A percentile compares a stretch with the other conserved stretches of the same genome.
Conservation (phyloP, 2,113 vertebrate species). For the Myrmecophaga tridactyla region DNA sequence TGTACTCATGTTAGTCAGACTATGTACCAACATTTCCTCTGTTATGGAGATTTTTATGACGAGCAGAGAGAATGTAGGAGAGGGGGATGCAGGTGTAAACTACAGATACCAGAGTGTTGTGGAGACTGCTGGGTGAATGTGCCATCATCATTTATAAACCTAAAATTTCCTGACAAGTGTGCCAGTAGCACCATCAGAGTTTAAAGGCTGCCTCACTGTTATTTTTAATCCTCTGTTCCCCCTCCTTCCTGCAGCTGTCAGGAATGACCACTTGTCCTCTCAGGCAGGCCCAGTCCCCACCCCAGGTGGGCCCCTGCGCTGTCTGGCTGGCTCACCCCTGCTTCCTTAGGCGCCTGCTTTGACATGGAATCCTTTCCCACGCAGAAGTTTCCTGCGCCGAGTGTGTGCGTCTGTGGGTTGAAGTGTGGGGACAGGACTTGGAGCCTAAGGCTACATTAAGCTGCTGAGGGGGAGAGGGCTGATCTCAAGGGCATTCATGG, state of each 20-base stretch:
- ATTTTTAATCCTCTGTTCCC: not conserved
- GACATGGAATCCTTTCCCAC: constrained; percentile 57
- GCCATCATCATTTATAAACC: not conserved
- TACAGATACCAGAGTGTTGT: not conserved
- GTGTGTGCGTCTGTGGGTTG: constrained; percentile 56
- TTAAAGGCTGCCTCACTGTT: not conserved
- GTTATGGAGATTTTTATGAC: not conserved
- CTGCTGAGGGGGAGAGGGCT: not conserved
- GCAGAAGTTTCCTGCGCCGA: not conserved
- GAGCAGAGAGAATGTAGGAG: not conserved
- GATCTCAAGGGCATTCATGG: constrained; percentile 32
- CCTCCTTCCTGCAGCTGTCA: constrained; percentile 61
- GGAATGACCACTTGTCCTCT: constrained; percentile 25
- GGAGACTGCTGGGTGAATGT: not conserved
- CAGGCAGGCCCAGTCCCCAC: constrained; percentile 39
- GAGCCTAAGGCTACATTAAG: not conserved
- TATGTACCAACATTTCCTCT: not conserved
- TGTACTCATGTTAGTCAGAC: not conserved
- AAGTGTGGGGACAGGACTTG: constrained; percentile 1
- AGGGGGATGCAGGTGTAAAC: not conserved
- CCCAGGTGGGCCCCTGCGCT: not conserved
- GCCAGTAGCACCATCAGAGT: not conserved
- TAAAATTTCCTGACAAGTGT: not conserved
- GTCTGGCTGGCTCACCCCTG: not conserved
- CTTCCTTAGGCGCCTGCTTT: constrained; percentile 41